Percentiles rank a stretch among this genome's conserved stretches.
These are phyloP conservation scores for Apaloderma vittatum DNA, from an alignment of 2,113 vertebrate genomes.

Conservation along the genomic window DNA sequence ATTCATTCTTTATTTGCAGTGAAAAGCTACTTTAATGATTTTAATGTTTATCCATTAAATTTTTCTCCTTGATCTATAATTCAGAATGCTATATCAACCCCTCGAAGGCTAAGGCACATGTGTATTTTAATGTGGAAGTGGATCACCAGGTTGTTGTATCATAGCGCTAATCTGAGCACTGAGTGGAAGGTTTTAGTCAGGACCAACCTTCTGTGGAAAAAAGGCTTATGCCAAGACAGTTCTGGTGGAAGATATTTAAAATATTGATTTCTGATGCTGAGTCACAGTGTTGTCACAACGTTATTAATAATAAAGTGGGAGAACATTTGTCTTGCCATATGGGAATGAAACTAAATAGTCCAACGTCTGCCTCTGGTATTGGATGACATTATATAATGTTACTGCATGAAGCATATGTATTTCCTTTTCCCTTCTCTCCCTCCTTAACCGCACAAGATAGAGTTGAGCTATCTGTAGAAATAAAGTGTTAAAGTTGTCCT, in stretches of 20 bases:
- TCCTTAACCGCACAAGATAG: not conserved
- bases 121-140: constrained; percentile 67
- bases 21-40: constrained; percentile 74
- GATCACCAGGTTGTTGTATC: constrained; percentile 29
- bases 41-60: constrained; percentile 72
- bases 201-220: not conserved
- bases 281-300: constrained; percentile 38
- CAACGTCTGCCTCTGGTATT: not conserved
- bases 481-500: not conserved
- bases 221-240: not conserved
- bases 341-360: constrained; percentile 27
- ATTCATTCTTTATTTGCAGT: constrained; percentile 70
- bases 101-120: constrained; percentile 18
- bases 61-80: constrained; percentile 73
- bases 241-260: constrained; percentile 58
- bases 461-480: constrained; percentile 11
- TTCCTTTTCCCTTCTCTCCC: not conserved
- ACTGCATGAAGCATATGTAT: not conserved
- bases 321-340: constrained; percentile 65
- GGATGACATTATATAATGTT: constrained; percentile 15
- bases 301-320: constrained; percentile 52
- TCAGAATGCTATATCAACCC: constrained; percentile 54
- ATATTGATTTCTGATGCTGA: constrained; percentile 49
- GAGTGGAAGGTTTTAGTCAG: not conserved
- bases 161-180: not conserved